Conservation (phyloP, 2,888 invertebrate species). For the Archips xylosteana region DNA sequence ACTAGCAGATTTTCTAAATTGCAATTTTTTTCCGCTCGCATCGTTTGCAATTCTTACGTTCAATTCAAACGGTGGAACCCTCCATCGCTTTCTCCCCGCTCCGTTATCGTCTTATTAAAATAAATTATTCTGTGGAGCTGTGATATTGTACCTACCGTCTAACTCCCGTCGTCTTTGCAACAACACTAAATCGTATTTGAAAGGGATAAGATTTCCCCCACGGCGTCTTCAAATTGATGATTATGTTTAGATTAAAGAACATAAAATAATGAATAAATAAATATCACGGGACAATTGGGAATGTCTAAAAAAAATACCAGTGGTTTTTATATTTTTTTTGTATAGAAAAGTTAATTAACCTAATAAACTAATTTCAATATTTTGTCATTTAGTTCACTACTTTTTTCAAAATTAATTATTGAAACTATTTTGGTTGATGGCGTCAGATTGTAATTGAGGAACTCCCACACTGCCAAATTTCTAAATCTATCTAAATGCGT, state of each 20-base stretch:
- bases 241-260: slow-evolving; percentile 28
- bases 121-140: slow-evolving; percentile 62
- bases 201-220: slow-evolving; percentile 50
- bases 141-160: slow-evolving; percentile 52
- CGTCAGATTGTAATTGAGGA: too few species aligned
- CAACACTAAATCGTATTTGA: slow-evolving; percentile 52
- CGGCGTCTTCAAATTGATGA: slow-evolving; percentile 50
- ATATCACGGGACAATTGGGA: too few species aligned
- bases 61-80: slow-evolving; percentile 42
- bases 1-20: not conserved
- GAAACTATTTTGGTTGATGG: too few species aligned
- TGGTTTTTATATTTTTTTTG: too few species aligned
- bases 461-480: too few species aligned
- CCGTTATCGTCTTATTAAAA: slow-evolving; percentile 68
- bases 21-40: not conserved
- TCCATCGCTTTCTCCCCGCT: slow-evolving; percentile 47
- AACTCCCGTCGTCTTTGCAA: slow-evolving; percentile 52
- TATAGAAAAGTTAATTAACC: too few species aligned
- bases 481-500: too few species aligned
- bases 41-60: slow-evolving; percentile 47
- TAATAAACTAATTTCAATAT: too few species aligned
- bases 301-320: too few species aligned
- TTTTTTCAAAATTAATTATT: too few species aligned
- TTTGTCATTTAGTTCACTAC: too few species aligned
- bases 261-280: not conserved